Conservation (phyloP, 2,113 vertebrate genomes). For the Haemorhous mexicanus region DNA sequence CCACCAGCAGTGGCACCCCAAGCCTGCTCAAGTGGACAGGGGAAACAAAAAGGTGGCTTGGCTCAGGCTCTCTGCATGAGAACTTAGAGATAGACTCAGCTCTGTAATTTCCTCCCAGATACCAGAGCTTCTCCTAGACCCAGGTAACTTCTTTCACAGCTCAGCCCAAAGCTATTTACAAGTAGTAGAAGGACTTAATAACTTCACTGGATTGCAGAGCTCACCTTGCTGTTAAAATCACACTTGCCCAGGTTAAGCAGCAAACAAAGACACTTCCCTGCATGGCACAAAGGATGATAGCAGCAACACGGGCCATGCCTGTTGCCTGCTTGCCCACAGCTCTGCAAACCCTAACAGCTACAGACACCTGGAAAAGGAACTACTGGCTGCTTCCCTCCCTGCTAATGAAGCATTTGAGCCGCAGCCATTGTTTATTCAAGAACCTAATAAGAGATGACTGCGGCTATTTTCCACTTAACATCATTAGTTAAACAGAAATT, state of each 20-base stretch:
- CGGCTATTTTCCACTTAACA: conserved; percentile 9
- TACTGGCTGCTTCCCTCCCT: not conserved
- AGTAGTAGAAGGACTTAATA: not conserved
- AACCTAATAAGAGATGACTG: not conserved
- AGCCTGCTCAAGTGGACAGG: not conserved
- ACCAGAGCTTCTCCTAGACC: not conserved
- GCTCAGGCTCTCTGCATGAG: not conserved
- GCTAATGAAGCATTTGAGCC: not conserved
- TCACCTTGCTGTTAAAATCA: accelerated
- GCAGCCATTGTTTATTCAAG: not conserved
- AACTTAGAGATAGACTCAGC: not conserved
- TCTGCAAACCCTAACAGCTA: not conserved
- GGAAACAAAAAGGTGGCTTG: not conserved
- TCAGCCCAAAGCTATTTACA: not conserved
- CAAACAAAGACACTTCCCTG: not conserved
- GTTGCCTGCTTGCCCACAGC: not conserved
- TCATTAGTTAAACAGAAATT: not conserved
- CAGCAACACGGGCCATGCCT: accelerated
- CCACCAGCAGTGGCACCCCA: not conserved
- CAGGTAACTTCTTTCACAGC: accelerated
- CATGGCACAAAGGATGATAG: accelerated
- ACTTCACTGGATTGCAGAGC: not conserved
- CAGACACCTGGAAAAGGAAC: not conserved
- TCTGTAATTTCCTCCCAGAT: not conserved
- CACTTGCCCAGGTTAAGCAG: accelerated